These are phyloP conservation scores for Sebastes trivittatus DNA, from an alignment of 2,797 vertebrate species.

Conservation along the genomic window DNA sequence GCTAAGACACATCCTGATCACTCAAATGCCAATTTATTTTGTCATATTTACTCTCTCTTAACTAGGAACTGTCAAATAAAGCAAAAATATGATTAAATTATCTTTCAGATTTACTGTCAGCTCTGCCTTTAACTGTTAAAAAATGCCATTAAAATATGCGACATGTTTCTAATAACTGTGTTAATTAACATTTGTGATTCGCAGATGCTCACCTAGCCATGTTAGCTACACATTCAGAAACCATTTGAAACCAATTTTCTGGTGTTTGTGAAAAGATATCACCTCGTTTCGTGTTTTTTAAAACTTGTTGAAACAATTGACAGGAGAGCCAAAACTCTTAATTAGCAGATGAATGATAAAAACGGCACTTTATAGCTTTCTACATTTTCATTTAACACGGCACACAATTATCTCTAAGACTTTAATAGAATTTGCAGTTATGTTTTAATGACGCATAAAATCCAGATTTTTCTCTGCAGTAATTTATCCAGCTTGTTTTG, in stretches of 20 bases:
- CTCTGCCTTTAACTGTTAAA: too few species aligned
- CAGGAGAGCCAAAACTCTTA: not conserved
- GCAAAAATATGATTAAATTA: too few species aligned
- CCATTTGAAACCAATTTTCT: not conserved
- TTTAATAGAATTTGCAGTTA: not conserved
- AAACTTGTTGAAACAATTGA: not conserved
- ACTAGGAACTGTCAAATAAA: too few species aligned
- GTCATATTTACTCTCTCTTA: too few species aligned
- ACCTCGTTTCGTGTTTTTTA: not conserved
- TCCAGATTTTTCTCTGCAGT: too few species aligned
- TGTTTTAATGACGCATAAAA: conserved; percentile 20
- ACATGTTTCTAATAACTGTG: too few species aligned
- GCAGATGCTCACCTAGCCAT: not conserved
- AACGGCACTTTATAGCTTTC: not conserved
- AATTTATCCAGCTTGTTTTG: not conserved
- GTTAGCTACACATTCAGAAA: not conserved
- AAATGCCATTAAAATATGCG: too few species aligned
- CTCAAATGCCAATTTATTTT: too few species aligned
- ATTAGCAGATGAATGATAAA: not conserved
- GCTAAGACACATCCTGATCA: too few species aligned
- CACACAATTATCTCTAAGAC: not conserved
- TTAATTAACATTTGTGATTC: too few species aligned
- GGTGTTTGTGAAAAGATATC: not conserved
- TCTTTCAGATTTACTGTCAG: too few species aligned
- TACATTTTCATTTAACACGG: not conserved